A percentile compares a stretch with the other conserved stretches of the same genome.
Conservation (phyloP, 2,797 vertebrate genomes). For the Cynopterus sphinx region DNA sequence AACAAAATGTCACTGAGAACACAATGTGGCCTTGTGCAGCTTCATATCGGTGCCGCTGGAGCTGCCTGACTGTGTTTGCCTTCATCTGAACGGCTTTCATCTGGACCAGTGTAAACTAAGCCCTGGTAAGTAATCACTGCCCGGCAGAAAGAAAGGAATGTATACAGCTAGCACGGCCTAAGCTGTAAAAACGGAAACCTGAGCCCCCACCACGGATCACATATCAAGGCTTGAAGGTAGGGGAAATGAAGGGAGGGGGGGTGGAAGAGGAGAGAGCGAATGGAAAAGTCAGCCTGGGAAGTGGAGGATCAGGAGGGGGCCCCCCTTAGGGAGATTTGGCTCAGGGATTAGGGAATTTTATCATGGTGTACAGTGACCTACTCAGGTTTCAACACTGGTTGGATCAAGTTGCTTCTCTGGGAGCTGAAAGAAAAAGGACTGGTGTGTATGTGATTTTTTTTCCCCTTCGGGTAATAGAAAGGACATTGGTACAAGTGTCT, state of each 20-base stretch:
- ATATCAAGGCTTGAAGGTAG: conserved; percentile 99
- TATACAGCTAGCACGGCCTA: conserved; percentile 97
- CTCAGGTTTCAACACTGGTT: conserved; percentile 94
- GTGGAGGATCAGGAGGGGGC: conserved; percentile 90
- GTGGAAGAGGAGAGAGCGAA: conserved; percentile 92
- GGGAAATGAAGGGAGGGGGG: conserved; percentile 98
- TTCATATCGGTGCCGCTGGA: conserved; percentile 91
- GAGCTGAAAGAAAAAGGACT: conserved; percentile 90
- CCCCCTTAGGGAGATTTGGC: conserved; percentile 96
- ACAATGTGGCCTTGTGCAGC: conserved; percentile 97
- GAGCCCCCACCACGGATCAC: conserved; percentile 93
- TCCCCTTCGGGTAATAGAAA: conserved; percentile 85
- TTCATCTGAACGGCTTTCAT: conserved; percentile 97
- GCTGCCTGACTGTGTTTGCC: conserved; percentile 95
- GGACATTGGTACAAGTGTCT: conserved; percentile 85
- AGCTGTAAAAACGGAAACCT: conserved; percentile 99
- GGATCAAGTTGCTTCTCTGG: conserved; percentile 92
- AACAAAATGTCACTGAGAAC: conserved; percentile 85
- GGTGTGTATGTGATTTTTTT: conserved; percentile 84
- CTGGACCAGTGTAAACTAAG: conserved; percentile 98
- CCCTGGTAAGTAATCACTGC: conserved; percentile 96
- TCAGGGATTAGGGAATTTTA: conserved; percentile 98
- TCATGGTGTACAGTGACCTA: conserved; percentile 98
- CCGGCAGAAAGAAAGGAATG: conserved; percentile 98
- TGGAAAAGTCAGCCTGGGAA: conserved; percentile 92